phyloP scores from a whole-genome alignment of 1,140 invertebrate genomes.

The Zaprionus lachaisei region DNA sequence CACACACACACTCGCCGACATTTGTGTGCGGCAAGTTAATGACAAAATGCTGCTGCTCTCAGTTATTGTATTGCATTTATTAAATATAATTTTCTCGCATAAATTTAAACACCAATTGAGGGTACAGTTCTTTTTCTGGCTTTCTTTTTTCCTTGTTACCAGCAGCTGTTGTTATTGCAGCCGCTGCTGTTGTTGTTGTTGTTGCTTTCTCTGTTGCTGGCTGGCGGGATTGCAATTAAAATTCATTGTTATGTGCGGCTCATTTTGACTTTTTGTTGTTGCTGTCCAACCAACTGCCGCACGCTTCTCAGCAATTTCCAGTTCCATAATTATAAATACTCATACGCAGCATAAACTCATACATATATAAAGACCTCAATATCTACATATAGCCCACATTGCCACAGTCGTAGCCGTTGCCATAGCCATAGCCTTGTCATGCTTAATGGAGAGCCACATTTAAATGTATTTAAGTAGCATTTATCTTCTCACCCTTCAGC shows the following conservation, averaged over 20 bases:
- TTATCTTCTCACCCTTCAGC: constrained; percentile 19
- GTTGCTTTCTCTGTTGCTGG: not conserved
- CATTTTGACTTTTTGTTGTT: constrained; percentile 65
- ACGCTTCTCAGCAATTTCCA: constrained; percentile 57
- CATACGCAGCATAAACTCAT: constrained; percentile 25
- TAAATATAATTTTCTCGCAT: constrained; percentile 76
- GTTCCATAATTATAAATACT: constrained; percentile 73
- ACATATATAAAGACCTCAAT: constrained; percentile 24
- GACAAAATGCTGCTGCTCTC: constrained; percentile 62
- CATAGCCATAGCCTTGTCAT: constrained; percentile 26
- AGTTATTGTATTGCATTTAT: constrained; percentile 77
- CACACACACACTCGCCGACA: constrained; percentile 31
- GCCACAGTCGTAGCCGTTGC: not conserved
- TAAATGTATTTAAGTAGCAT: constrained; percentile 79
- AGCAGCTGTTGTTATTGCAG: constrained; percentile 11
- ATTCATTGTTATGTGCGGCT: constrained; percentile 77
- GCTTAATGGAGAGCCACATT: constrained; percentile 66
- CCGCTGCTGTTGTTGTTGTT: constrained; percentile 3
- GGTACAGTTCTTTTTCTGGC: constrained; percentile 25
- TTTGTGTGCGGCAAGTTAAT: constrained; percentile 59
- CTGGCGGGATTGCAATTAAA: constrained; percentile 67
- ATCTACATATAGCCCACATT: constrained; percentile 6
- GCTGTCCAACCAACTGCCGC: constrained; percentile 8
- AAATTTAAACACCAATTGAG: constrained; percentile 59
- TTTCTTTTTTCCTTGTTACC: not conserved